Conservation (phyloP, 2,797 vertebrate genomes). For the Chromobotia macracanthus region DNA sequence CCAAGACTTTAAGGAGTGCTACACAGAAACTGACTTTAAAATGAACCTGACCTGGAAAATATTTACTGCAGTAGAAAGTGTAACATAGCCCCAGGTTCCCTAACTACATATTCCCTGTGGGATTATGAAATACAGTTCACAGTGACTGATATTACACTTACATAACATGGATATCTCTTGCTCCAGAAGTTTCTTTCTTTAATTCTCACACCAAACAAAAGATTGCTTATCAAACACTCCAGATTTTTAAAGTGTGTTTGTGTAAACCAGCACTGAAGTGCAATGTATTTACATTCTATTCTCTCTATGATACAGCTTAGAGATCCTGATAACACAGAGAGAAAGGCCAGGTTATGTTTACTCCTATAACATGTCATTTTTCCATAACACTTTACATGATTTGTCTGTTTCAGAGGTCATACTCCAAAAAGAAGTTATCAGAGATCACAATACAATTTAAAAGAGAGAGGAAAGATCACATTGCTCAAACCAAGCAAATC, state of each 20-base stretch:
- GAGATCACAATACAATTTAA: not conserved
- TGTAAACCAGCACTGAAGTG: constrained; percentile 12
- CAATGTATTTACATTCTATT: constrained; percentile 25
- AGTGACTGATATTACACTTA: not conserved
- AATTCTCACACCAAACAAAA: not conserved
- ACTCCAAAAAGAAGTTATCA: constrained; percentile 9
- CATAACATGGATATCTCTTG: not conserved
- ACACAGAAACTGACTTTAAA: too few relatives aligned
- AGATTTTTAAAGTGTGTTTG: not conserved
- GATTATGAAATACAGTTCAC: too few relatives aligned
- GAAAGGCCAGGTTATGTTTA: too few relatives aligned
- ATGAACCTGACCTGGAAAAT: too few relatives aligned
- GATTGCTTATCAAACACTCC: not conserved
- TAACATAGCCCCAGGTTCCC: too few relatives aligned
- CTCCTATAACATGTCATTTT: too few relatives aligned
- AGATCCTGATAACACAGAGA: constrained; percentile 8
- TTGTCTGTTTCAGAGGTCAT: not conserved
- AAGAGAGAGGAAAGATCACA: not conserved
- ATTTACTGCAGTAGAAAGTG: too few relatives aligned
- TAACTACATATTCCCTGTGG: too few relatives aligned
- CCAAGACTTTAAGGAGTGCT: too few relatives aligned
- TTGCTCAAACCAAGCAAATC: not conserved
- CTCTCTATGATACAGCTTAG: constrained; percentile 9
- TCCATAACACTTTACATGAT: not conserved
- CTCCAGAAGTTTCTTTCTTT: not conserved